A percentile compares a stretch with the other conserved stretches of the same genome.
Conservation (phyloP, 2,888 invertebrate species). For the Aricia artaxerxes region DNA sequence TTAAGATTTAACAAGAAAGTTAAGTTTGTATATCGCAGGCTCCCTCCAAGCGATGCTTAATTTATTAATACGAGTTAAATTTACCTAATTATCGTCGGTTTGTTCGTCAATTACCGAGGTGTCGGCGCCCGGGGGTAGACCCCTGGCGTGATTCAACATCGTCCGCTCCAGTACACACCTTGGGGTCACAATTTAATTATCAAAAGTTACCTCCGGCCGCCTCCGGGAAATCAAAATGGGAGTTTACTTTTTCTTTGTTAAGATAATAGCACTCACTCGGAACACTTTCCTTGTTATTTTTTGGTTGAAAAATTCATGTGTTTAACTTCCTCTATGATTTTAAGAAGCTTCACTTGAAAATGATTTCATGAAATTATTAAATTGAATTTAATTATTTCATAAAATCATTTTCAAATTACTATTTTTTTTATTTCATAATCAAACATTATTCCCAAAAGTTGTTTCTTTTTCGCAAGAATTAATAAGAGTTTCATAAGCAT, state of each 20-base stretch:
- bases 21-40: neutral
- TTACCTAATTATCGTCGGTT: neutral
- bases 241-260: slow-evolving; percentile 15
- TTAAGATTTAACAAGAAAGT: neutral
- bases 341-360: no score
- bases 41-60: neutral
- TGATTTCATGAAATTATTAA: neutral
- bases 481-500: neutral
- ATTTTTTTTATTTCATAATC: no score
- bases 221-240: slow-evolving; percentile 6
- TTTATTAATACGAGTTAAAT: neutral
- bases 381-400: no score
- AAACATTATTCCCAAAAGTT: no score
- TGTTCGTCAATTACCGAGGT: neutral
- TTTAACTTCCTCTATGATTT: neutral
- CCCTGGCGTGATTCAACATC: neutral
- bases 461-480: neutral
- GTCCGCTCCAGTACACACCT: neutral
- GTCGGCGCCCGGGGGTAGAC: neutral
- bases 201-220: neutral
- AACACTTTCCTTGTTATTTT: neutral
- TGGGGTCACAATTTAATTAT: slow-evolving; percentile 4
- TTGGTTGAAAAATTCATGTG: neutral
- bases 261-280: neutral
- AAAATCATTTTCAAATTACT: no score